Conservation (phyloP, 2,797 vertebrate species). For the Malurus splendens region DNA sequence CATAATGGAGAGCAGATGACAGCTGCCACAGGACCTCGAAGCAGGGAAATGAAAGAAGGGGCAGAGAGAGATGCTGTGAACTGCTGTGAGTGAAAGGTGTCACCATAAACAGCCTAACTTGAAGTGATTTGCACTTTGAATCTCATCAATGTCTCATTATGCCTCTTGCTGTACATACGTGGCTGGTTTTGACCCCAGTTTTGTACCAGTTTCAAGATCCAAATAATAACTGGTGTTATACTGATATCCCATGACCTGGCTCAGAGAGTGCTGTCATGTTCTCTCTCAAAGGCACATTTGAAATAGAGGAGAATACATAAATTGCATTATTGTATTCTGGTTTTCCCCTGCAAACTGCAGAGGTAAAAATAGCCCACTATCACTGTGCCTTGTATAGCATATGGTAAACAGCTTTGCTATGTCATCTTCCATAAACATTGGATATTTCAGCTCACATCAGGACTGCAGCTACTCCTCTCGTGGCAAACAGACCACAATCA, state of each 20-base stretch:
- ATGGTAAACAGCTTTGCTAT: constrained; percentile 43
- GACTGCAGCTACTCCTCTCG: constrained; percentile 1
- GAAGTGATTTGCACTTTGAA: neutral
- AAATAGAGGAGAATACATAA: neutral
- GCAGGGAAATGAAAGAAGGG: neutral
- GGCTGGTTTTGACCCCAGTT: neutral
- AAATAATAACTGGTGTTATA: neutral
- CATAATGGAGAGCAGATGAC: accelerated
- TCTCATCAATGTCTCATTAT: neutral
- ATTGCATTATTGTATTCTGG: neutral
- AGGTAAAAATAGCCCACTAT: neutral
- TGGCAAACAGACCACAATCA: constrained; percentile 9
- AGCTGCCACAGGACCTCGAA: neutral
- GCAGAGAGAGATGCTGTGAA: neutral
- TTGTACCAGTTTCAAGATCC: accelerated
- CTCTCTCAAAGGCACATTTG: neutral
- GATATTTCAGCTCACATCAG: constrained; percentile 36
- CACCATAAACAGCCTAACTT: neutral
- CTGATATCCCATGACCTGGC: neutral
- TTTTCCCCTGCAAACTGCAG: neutral
- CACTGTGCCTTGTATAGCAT: neutral
- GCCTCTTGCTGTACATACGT: neutral
- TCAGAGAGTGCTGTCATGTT: neutral
- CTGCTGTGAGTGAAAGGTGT: neutral
- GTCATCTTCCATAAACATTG: constrained; percentile 24